A percentile compares a stretch with the other conserved stretches of the same genome.
These are phyloP conservation scores for Raja brachyura DNA, from an alignment of 2,113 vertebrate genomes.

Conservation along the genomic window DNA sequence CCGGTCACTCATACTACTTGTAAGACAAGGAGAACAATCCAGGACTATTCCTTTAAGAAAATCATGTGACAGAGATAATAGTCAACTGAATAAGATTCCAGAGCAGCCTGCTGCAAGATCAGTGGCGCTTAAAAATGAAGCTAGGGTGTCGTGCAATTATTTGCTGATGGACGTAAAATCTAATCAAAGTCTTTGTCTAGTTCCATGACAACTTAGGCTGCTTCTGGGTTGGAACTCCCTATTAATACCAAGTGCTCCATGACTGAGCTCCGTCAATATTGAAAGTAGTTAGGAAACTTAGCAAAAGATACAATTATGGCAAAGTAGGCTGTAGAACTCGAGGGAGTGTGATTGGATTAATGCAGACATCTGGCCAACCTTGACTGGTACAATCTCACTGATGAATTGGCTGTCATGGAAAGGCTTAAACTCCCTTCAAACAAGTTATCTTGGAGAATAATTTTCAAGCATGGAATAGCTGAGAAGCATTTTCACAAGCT, in stretches of 20 bases:
- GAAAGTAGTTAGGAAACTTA: neutral
- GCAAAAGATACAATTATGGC: conserved; percentile 11
- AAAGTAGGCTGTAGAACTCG: neutral
- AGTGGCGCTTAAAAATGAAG: neutral
- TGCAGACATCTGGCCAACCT: neutral
- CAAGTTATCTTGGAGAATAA: neutral
- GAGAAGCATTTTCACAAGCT: neutral
- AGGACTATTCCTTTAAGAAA: neutral
- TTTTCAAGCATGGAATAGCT: neutral
- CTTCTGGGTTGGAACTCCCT: neutral
- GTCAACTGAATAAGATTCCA: neutral
- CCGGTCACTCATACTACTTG: neutral
- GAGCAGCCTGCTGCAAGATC: neutral
- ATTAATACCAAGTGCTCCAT: neutral
- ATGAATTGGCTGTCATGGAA: conserved; percentile 4
- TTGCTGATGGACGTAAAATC: conserved; percentile 1
- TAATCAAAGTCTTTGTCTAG: neutral
- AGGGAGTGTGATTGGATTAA: conserved; percentile 4
- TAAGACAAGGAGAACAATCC: neutral
- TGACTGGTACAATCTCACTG: conserved; percentile 10
- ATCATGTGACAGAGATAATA: too few species aligned
- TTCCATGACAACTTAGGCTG: neutral
- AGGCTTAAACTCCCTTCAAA: neutral
- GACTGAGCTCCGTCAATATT: neutral
- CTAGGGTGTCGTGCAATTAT: neutral